Base-by-base conservation (phyloP, 2,797 vertebrate genomes). In the Prunella strophiata region DNA sequence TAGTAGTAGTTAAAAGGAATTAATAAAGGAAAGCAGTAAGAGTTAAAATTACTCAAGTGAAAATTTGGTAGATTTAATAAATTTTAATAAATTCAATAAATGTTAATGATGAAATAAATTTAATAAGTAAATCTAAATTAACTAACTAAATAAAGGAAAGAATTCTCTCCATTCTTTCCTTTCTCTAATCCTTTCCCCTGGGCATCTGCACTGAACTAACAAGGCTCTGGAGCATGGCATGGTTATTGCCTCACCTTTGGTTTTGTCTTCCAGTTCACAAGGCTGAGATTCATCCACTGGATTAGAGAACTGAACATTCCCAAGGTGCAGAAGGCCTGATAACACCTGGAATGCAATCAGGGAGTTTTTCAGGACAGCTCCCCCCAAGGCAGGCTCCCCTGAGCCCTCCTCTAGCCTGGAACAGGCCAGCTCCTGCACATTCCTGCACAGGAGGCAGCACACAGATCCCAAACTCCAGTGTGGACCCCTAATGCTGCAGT, bases 281-380 rank as follows among this genome's bases (percentile, higher is more conserved):
- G 97, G 97, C 85, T 99, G 98, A 52, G 98, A 98, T 94, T 99
- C 99, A 66, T 99, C 98, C 26, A 91, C 52, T 4, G 98, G 96
- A 38, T 97, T 96, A 59, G 92, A 98, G 95, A 99, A 99, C 1
- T 63, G 95, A 88, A 99, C 57, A 8, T 99, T 99, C 42, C 99
- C 99, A 21, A 99, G 97, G 90, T 99, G 99, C 82, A 99, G 97
- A 91, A 99, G 98, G 36, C 98, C 99, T 62, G 98, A 98, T 42
- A 99, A 97, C 82, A 99, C 97, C 99, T 99, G 96, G 42, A 96
- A 89, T 3, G 40, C 5, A 78, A 63, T 16, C 36, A 11, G 10
- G 72, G 54, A 80, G n/a, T 23, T 88, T 65, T 65, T n/a, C 32
- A n/a, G 62, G 21, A 11, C 48, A 50, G 77, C 42, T 88, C 2